phyloP scores from a whole-genome alignment of 2,113 vertebrate genomes.

The Deroptyus accipitrinus region DNA sequence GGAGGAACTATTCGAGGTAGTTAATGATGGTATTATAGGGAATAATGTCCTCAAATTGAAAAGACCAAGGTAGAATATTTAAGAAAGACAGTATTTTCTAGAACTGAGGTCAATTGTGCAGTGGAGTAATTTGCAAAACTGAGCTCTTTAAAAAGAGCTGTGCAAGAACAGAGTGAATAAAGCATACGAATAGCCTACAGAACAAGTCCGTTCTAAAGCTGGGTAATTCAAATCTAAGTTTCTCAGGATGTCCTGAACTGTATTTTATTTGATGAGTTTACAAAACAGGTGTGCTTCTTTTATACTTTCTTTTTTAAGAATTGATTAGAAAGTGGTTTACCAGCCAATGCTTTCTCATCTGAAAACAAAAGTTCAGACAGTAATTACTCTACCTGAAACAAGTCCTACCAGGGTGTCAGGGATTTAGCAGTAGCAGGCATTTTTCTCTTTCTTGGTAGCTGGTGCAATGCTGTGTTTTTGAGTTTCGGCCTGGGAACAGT shows the following conservation, averaged over 20 bases:
- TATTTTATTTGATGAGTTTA: background rate
- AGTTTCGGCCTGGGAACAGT: no score
- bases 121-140: slow-evolving; percentile 55
- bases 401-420: background rate
- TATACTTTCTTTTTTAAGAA: background rate
- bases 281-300: rapidly evolving
- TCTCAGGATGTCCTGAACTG: background rate
- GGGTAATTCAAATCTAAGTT: background rate
- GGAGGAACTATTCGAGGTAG: slow-evolving; percentile 52
- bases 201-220: background rate
- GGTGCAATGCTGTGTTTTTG: no score
- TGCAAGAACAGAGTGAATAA: slow-evolving; percentile 13
- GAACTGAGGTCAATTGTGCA: slow-evolving; percentile 46
- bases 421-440: no score
- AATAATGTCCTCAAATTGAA: slow-evolving; percentile 54
- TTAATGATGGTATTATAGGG: slow-evolving; percentile 49
- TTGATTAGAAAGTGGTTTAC: background rate
- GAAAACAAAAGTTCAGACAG: background rate
- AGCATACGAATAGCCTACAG: background rate
- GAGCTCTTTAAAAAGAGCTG: slow-evolving; percentile 29
- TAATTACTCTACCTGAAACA: background rate
- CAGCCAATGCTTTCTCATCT: background rate
- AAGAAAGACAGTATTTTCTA: slow-evolving; percentile 54
- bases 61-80: slow-evolving; percentile 56
- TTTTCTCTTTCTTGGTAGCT: no score